These are phyloP conservation scores for Gasteruption jaculator DNA, from an alignment of 2,888 invertebrate species.

Conservation along the genomic window DNA sequence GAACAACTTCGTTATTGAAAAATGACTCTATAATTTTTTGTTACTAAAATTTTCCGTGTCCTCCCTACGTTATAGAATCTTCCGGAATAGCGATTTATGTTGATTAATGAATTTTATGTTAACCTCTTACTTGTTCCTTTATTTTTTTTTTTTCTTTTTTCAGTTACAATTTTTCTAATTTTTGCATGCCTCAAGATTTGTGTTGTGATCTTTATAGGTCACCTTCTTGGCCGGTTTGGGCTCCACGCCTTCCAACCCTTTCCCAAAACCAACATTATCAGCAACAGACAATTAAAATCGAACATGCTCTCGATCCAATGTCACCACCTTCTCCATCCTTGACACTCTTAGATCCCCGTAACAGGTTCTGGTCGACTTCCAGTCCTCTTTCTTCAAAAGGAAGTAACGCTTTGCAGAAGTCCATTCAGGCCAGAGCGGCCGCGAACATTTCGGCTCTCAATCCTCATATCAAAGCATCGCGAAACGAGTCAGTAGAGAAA, in stretches of 20 bases:
- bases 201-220: slow-evolving; percentile 56
- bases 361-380: slow-evolving; percentile 40
- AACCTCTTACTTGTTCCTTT: too few relatives aligned
- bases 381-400: slow-evolving; percentile 31
- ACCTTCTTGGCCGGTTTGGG: slow-evolving; percentile 60
- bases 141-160: too few relatives aligned
- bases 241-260: slow-evolving; percentile 49
- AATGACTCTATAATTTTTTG: too few relatives aligned
- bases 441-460: not conserved
- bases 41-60: too few relatives aligned
- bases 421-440: not conserved
- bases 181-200: slow-evolving; percentile 52
- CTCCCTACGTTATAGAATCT: too few relatives aligned
- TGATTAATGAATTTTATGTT: too few relatives aligned
- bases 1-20: too few relatives aligned
- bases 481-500: not conserved
- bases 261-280: slow-evolving; percentile 38
- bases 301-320: slow-evolving; percentile 21
- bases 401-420: slow-evolving; percentile 3
- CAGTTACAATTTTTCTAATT: slow-evolving; percentile 38
- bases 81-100: too few relatives aligned
- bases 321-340: slow-evolving; percentile 39
- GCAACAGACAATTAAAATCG: slow-evolving; percentile 15
- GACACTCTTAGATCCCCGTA: slow-evolving; percentile 34
- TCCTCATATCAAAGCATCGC: slow-evolving; percentile 5